phyloP scores from a whole-genome alignment of 2,888 invertebrate species.

The Pheosia tremula region DNA sequence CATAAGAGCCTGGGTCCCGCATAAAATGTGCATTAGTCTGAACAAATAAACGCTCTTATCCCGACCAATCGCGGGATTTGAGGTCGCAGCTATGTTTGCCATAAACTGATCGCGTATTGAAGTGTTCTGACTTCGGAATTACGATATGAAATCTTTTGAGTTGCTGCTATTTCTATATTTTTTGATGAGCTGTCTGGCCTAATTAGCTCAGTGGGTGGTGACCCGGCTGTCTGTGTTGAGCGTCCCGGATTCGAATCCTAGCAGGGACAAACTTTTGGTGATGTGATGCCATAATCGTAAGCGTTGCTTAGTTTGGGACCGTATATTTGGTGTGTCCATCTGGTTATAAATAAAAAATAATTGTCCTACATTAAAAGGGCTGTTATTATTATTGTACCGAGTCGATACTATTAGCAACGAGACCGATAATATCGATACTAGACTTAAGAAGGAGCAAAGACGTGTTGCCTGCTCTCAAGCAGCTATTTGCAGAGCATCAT shows the following conservation, averaged over 20 bases:
- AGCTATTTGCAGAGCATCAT: conserved; percentile 26
- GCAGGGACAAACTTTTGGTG: too few species aligned
- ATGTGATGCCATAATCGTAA: too few species aligned
- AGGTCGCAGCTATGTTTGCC: conserved; percentile 57
- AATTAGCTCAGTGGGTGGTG: too few species aligned
- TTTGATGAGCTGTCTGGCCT: too few species aligned
- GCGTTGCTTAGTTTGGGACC: too few species aligned
- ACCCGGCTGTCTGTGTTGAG: too few species aligned
- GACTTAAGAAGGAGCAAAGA: background rate
- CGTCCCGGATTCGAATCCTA: too few species aligned
- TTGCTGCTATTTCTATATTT: too few species aligned
- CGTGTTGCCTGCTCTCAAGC: background rate
- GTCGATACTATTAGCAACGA: background rate
- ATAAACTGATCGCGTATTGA: conserved; percentile 37
- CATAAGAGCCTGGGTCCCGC: conserved; percentile 74
- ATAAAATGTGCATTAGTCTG: conserved; percentile 82
- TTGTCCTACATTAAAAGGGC: too few species aligned
- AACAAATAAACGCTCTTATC: conserved; percentile 81
- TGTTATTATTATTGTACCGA: too few species aligned
- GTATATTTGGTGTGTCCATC: too few species aligned
- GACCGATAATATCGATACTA: conserved; percentile 2
- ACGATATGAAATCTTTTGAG: background rate
- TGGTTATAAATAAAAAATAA: too few species aligned
- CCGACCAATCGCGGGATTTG: conserved; percentile 70
- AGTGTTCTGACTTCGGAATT: background rate